Base-by-base conservation (phyloP, 1,140 invertebrate genomes). In the Zeugodacus cucurbitae region DNA sequence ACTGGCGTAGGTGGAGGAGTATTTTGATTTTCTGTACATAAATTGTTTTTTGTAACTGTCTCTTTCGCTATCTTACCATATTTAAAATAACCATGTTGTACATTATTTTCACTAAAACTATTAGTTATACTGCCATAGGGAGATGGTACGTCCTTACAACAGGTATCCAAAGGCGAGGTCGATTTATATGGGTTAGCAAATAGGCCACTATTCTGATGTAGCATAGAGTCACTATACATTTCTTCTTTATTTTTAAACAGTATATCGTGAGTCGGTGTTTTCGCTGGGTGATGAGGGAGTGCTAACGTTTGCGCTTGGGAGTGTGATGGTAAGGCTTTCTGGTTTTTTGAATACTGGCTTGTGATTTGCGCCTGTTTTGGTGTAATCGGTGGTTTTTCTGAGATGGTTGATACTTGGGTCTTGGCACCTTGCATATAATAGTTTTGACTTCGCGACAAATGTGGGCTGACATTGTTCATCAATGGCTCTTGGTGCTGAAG, bases 121-220 rank as follows among this genome's bases (percentile, higher is more conserved):
- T 86, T 85, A 67, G 85, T 57, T 17, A 86, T 87, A 48, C 44
- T 67, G 26, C 5, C 54, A 64, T 87, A 89, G 20, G 88, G 70
- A 29, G 86, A 78, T 32, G 86, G 54, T 54, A 78, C 58, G 87
- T 91, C 89, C 37, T 89, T 57, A 85, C 88, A 88, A 37, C 86
- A 48, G 17, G 22, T 29, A 67, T 88, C 89, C 54, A 86, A 34
- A 11, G 86, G 86, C 32, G 87, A 87, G 70, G 90, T 88, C 11
- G 87, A 88, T 59, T 90, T 91, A 67, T 91, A 92, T 3, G 91
- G 91, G 89, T 92, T 92, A 44, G 91, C 89, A 89, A 92, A 92
- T 3, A 92, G 41, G 10, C 44, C 87, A 87, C 57, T 57, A 41
- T 37, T 57, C 20, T 32, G 62, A 20, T 82, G 26, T 26, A 67